Base-by-base conservation (phyloP, 2,113 vertebrate genomes). In the Vicugna pacos region DNA sequence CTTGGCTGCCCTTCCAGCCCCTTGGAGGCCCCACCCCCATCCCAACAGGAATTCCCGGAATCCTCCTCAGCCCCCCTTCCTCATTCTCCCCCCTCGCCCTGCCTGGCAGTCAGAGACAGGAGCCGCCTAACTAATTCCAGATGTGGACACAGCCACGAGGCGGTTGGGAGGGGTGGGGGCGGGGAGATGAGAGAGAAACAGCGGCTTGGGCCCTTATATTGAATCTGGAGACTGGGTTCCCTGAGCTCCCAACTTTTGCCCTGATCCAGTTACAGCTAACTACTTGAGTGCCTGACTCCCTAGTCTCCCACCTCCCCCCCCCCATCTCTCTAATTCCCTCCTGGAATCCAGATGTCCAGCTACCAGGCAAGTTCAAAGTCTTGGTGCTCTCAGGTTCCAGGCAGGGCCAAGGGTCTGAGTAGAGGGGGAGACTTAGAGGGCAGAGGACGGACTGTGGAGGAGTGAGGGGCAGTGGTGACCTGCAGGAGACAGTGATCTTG, bases 51-150 rank as follows among this genome's bases (percentile, higher is more conserved):
- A 97, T 97, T 97, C 96, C 87, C 8, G 81, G 97, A 97, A 98
- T 98, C 96, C 90, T 97, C 87, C 70, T 87, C 32, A 6, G 48
- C 75, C 38, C 42, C 52, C 30, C 77, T 30, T 60, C 42, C n/a
- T 79, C 52, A 28, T 58, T 82, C 69, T 48, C 80, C 69, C 69
- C 48, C 69, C 38, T 64, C 28, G 1, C 48, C 46, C 89, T n/a
- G 95, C 92, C 95, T 94, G 96, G 96, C 92, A 91, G 84, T 82
- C 81, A 0, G 50, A 81, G 95, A 91, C 77, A 76, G 93, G 93
- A 97, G 95, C 80, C 69, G 96, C 93, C 90, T 98, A 98, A 98
- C 87, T 96, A 95, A 93, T 96, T 97, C 98, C 98, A 98, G 97
- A 98, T 98, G 97, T 96, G 88, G 91, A 94, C 30, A 48, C 35